Conservation (phyloP, 2,113 vertebrate genomes). For the Poeciliopsis prolifica region DNA sequence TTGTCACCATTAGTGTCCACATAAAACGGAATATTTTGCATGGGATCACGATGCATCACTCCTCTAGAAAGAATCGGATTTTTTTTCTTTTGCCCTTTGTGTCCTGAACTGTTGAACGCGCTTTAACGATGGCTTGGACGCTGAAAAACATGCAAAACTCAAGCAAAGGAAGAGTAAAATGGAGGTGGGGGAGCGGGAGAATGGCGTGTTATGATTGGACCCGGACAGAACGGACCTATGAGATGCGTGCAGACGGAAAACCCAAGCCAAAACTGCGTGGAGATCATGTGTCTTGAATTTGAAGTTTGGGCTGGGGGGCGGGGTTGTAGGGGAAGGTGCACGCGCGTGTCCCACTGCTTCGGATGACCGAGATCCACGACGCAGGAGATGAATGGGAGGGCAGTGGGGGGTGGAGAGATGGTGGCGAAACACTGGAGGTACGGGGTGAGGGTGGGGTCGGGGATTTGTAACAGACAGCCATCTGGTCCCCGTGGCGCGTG, state of each 20-base stretch:
- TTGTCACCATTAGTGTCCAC: too few relatives aligned
- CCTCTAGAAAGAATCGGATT: not conserved
- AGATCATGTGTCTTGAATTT: conserved; percentile 60
- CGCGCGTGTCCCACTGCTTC: conserved; percentile 5
- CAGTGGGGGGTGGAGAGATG: not conserved
- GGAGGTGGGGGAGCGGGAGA: not conserved
- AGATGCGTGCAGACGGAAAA: conserved; percentile 58
- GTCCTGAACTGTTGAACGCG: conserved; percentile 51
- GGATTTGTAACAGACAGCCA: conserved; percentile 68
- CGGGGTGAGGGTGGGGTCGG: conserved; percentile 26
- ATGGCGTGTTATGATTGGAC: conserved; percentile 43
- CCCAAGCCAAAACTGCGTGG: conserved; percentile 65
- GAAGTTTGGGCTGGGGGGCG: conserved; percentile 20
- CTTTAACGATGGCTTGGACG: conserved; percentile 59
- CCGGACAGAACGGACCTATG: conserved; percentile 22
- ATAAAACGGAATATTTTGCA: not conserved
- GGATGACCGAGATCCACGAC: not conserved
- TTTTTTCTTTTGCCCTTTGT: conserved; percentile 12
- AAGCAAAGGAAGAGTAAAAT: conserved; percentile 41
- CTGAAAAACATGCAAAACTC: conserved; percentile 31
- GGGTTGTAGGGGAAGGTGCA: conserved; percentile 11
- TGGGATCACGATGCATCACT: not conserved
- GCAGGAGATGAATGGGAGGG: not conserved
- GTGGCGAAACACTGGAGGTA: not conserved
- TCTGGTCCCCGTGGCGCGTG: conserved; percentile 82